Conservation (phyloP, 1,140 invertebrate genomes). For the Tribolium madens region DNA sequence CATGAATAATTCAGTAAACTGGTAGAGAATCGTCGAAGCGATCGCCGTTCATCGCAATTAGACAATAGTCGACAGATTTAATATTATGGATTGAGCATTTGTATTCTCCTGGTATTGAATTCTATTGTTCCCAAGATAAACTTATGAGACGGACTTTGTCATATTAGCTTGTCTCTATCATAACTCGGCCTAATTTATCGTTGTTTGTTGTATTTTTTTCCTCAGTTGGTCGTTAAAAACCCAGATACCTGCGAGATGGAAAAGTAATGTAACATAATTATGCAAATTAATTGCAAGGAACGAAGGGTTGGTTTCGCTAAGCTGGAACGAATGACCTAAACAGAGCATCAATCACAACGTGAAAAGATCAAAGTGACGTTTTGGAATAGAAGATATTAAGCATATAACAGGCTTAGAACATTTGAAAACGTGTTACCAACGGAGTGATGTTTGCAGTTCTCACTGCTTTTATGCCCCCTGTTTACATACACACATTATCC, state of each 20-base stretch:
- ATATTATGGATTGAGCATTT: constrained; percentile 61
- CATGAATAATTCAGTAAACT: constrained; percentile 58
- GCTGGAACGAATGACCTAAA: constrained; percentile 33
- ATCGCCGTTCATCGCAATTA: constrained; percentile 60
- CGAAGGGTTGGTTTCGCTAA: not conserved
- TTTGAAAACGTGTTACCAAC: constrained; percentile 38
- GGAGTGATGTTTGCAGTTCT: constrained; percentile 56
- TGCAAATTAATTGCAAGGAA: constrained; percentile 18
- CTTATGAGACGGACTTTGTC: constrained; percentile 57
- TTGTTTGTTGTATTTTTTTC: not conserved
- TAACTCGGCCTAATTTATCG: constrained; percentile 33
- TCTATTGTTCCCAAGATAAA: constrained; percentile 59
- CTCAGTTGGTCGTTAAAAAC: not conserved
- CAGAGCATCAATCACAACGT: constrained; percentile 26
- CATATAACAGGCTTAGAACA: constrained; percentile 46
- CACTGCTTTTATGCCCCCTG: constrained; percentile 58
- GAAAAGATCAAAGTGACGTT: constrained; percentile 34
- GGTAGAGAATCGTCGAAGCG: constrained; percentile 49
- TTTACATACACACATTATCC: constrained; percentile 58
- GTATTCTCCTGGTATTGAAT: constrained; percentile 59
- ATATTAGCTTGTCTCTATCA: constrained; percentile 43
- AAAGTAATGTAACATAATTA: constrained; percentile 5
- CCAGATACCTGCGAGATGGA: not conserved
- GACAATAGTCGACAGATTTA: constrained; percentile 62
- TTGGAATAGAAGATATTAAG: constrained; percentile 32